phyloP scores from a whole-genome alignment of 2,888 invertebrate genomes.

The Eugnorisma glareosa region DNA sequence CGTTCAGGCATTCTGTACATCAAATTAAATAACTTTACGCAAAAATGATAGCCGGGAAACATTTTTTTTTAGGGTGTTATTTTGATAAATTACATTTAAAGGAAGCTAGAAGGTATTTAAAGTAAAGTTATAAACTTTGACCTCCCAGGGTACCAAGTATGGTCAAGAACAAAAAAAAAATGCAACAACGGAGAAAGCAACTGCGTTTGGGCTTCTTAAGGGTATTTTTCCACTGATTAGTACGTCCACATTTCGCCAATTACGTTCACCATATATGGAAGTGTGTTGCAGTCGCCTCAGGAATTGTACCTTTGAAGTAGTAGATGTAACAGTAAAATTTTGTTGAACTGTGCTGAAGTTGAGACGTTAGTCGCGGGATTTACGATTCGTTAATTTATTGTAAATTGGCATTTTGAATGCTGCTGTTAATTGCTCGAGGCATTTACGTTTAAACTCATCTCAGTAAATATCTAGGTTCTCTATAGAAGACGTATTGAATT shows the following conservation, averaged over 20 bases:
- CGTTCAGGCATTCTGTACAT: neutral
- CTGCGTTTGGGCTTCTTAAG: neutral
- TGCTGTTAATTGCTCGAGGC: slow-evolving; percentile 74
- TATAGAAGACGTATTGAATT: slow-evolving; percentile 84
- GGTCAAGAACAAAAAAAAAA: no score
- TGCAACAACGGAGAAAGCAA: neutral
- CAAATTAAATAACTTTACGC: neutral
- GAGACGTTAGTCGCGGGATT: slow-evolving; percentile 58
- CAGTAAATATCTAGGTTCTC: slow-evolving; percentile 79
- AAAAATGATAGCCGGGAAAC: neutral
- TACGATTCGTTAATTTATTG: slow-evolving; percentile 72
- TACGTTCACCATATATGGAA: neutral
- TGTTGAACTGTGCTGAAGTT: slow-evolving; percentile 38
- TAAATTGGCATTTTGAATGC: slow-evolving; percentile 81
- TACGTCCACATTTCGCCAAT: neutral
- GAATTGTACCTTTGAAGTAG: neutral
- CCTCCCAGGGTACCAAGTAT: no score
- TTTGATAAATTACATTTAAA: neutral
- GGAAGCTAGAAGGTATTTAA: no score
- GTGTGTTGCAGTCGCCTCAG: neutral
- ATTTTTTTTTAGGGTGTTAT: neutral
- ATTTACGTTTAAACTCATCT: slow-evolving; percentile 73
- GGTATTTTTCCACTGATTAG: neutral
- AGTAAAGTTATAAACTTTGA: no score
- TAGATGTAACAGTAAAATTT: slow-evolving; percentile 16